A percentile compares a stretch with the other conserved stretches of the same genome.
Evolutionary conservation across 1,140 invertebrate species (phyloP).

Genomic region (Thaumatotibia leucotreta): DNA sequence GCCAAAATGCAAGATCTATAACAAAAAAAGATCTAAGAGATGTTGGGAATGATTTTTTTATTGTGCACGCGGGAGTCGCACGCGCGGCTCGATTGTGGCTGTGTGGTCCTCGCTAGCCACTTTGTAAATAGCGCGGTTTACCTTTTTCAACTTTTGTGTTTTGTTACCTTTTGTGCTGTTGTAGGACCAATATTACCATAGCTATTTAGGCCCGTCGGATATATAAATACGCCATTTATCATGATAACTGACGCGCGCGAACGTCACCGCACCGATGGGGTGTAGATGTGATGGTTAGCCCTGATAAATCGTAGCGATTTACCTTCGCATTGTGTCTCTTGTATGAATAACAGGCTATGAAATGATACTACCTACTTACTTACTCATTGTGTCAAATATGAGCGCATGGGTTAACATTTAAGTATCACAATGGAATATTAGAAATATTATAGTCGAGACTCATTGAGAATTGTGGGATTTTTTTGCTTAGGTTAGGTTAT

Average conservation of each 20-base stretch:
- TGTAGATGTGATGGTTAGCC: slow-evolving; percentile 66
- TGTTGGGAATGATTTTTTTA: slow-evolving; percentile 70
- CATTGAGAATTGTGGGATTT: background rate
- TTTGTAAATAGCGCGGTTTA: slow-evolving; percentile 77
- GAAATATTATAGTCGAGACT: background rate
- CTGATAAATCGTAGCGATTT: slow-evolving; percentile 60
- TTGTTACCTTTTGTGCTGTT: slow-evolving; percentile 77
- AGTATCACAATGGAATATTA: background rate
- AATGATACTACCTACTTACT: slow-evolving; percentile 12
- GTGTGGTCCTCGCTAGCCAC: slow-evolving; percentile 75
- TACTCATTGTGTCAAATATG: slow-evolving; percentile 11
- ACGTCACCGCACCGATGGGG: slow-evolving; percentile 56
- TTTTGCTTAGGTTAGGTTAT: no score
- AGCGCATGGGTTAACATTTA: background rate
- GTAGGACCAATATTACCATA: slow-evolving; percentile 76
- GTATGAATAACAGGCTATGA: slow-evolving; percentile 4
- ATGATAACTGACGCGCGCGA: slow-evolving; percentile 71
- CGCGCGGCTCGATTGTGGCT: slow-evolving; percentile 74
- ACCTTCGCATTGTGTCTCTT: slow-evolving; percentile 58
- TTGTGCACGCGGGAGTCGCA: slow-evolving; percentile 64
- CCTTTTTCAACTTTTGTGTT: slow-evolving; percentile 77
- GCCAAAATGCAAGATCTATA: slow-evolving; percentile 73
- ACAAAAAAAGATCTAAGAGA: slow-evolving; percentile 66
- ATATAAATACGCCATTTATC: slow-evolving; percentile 77
- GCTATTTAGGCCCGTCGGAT: slow-evolving; percentile 75